phyloP scores from a whole-genome alignment of 2,888 invertebrate genomes.

The Scaptomyza caliginosa region DNA sequence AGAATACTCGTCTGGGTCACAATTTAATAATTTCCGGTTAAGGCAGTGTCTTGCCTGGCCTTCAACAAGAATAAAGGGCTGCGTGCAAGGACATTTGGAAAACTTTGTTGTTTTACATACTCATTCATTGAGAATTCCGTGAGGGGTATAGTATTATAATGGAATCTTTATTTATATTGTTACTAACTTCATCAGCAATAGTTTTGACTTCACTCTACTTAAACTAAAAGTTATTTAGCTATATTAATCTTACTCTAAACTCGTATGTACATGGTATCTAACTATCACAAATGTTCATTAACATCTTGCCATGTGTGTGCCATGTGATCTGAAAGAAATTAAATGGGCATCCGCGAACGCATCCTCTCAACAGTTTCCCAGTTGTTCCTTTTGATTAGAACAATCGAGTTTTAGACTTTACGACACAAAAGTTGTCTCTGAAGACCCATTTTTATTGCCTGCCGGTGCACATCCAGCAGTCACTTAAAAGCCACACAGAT shows the following conservation, averaged over 20 bases:
- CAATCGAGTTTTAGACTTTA: conserved; percentile 58
- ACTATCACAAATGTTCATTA: not conserved
- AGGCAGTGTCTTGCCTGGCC: conserved; percentile 1
- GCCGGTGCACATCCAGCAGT: conserved; percentile 25
- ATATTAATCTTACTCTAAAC: too few relatives aligned
- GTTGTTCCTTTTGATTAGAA: conserved; percentile 54
- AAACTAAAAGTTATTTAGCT: too few relatives aligned
- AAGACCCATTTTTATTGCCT: conserved; percentile 35
- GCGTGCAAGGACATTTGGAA: conserved; percentile 27
- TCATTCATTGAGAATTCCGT: not conserved
- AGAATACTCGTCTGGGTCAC: conserved; percentile 20
- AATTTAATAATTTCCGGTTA: conserved; percentile 67
- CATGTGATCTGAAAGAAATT: conserved; percentile 73
- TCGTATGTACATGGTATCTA: not conserved
- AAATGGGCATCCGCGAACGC: conserved; percentile 78
- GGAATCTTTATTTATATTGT: not conserved
- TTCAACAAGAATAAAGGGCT: conserved; percentile 6
- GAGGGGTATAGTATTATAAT: not conserved
- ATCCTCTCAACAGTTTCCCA: conserved; percentile 82
- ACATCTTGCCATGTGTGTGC: not conserved
- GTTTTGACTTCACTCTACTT: too few relatives aligned
- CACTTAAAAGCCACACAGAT: conserved; percentile 48
- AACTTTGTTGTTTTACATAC: conserved; percentile 37
- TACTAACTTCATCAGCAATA: too few relatives aligned
- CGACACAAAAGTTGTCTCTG: conserved; percentile 52